Percentiles rank a stretch among this genome's conserved stretches.
Evolutionary conservation across 2,888 invertebrate genomes (phyloP).

Genomic region (Cremastinae sp.): DNA sequence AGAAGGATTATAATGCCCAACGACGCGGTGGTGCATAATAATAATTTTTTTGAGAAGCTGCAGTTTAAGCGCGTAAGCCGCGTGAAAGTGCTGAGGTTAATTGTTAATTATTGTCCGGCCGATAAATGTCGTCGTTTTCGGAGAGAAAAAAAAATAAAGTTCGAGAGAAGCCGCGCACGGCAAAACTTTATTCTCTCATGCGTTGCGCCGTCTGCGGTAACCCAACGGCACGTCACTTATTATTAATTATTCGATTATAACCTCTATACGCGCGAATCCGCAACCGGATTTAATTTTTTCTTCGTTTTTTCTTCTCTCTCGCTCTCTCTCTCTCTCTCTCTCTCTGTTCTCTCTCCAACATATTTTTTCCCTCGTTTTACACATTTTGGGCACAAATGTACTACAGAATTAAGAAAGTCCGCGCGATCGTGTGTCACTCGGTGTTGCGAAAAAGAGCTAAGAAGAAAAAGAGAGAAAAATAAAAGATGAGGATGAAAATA

Average conservation of each 20-base stretch:
- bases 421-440: constrained; percentile 34
- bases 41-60: constrained; percentile 60
- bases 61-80: constrained; percentile 58
- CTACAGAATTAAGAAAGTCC: constrained; percentile 46
- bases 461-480: constrained; percentile 25
- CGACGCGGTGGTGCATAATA: constrained; percentile 27
- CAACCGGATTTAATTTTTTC: constrained; percentile 33
- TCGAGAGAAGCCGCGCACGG: constrained; percentile 4
- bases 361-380: constrained; percentile 14
- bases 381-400: not conserved
- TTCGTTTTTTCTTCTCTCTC: not conserved
- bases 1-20: constrained; percentile 21
- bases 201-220: constrained; percentile 43
- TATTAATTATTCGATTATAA: constrained; percentile 57
- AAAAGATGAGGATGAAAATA: constrained; percentile 45
- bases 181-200: constrained; percentile 8
- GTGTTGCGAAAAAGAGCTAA: constrained; percentile 4
- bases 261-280: constrained; percentile 29
- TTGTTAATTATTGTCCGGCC: constrained; percentile 58
- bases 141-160: no score
- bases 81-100: constrained; percentile 62
- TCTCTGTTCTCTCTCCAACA: not conserved
- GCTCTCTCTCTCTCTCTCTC: constrained; percentile 8
- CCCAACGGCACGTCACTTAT: constrained; percentile 37
- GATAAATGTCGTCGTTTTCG: constrained; percentile 46